Base-by-base conservation (phyloP, 2,797 vertebrate genomes). In the Brotogeris chrysoptera region DNA sequence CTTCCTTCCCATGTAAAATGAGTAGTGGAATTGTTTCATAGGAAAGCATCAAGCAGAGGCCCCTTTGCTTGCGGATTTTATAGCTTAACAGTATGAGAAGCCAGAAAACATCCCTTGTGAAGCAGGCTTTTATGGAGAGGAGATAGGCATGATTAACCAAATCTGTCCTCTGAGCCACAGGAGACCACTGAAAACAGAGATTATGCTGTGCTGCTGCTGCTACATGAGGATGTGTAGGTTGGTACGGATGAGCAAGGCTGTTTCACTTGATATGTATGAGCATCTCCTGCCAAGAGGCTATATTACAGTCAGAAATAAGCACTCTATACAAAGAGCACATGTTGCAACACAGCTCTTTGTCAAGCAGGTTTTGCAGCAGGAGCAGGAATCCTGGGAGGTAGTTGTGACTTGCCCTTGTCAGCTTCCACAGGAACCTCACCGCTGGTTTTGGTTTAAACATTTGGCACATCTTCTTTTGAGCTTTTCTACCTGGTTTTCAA, bases 261-360 rank as follows among this genome's bases (percentile, higher is more conserved):
- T 86, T 95, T 82, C 0, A 0, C 77, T 92, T 73, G 27, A 60
- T 86, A 12, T 57, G 52, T 39, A 38, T 17, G 34, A 90, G n/a
- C 21, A n/a, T 44, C 61, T 95, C 60, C 44, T 95, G 80, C 83
- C 93, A 92, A 94, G 74, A 90, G 19, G 19, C 74, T 88, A 57
- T 88, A 84, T 92, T 95, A 71, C 71, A 82, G 25, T 84, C 90
- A 94, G 88, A 89, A 88, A 81, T 38, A 86, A 90, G 70, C 1
- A 0, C 8, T 84, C 15, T 81, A 4, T 64, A 73, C 46, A 65
- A 92, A 84, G n/a, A 92, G 53, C 80, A 88, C 55, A 38, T 94
- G 92, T 94, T 88, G 47, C 76, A 86, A 82, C 71, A 14, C 55
- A 82, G 19, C 16, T 43, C 41, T 95, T 92, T 10, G 7, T 77